Evolutionary conservation across 2,888 invertebrate species (phyloP), one percentile per base, ranked within the genome.

Genomic region (Mimachlamys varia): DNA sequence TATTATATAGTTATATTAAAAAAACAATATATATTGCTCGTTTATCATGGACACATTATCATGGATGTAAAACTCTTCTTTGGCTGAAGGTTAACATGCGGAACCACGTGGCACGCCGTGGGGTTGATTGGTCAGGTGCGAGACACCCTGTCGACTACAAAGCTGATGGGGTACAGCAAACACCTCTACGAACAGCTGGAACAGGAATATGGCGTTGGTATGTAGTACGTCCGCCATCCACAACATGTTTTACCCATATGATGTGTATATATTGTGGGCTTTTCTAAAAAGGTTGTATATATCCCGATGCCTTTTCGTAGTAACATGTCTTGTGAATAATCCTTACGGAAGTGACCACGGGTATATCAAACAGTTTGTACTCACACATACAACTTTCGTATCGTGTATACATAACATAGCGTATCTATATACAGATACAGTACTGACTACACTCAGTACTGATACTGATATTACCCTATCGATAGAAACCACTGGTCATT

Each of bases 111-210:
- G 96, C 96, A 96, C 0, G 94, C 96, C 37, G 96, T 95, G 22
- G 97, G 96, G 3, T 93, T 96, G 89, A 93, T 97, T n/a, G 95
- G 96, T 13, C 94, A 95, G n/a, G 92, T 95, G 3, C 94, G 94
- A 88, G 91, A 93, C 7, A 98, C 98, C 88, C 97, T 98, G 90
- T 97, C 98, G 0, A 98, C 99, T 97, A 98, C 98, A 0, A 98
- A 98, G 55, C 92, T 96, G 58, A 91, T 94, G 7, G 93, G 93
- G 22, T 96, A 96, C 93, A 95, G 96, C 89, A 91, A 94, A 37
- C 90, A 95, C 27, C 94, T 97, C 58, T 97, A 96, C 93, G 93
- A 95, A 88, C 91, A 94, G 27, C 94, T 97, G 89, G 95, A 96
- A 88, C 95, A 96, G 89, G 96, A 95, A 22, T 90, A 95, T 89